phyloP scores from a whole-genome alignment of 1,140 invertebrate species.

The Lasaia peninsularis region DNA sequence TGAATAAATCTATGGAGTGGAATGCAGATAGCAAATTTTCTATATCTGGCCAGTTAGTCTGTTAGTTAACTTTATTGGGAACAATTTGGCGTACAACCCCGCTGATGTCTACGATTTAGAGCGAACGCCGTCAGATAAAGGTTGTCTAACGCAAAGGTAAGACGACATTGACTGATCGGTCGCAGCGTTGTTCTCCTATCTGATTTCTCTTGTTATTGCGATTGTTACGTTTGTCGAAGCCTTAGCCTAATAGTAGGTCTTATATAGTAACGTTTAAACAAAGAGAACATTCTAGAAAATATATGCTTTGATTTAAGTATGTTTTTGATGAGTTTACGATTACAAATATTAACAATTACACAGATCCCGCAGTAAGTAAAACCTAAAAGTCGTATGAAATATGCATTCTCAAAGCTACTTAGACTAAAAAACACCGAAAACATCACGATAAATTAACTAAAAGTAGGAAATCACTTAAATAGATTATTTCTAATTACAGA shows the following conservation, averaged over 20 bases:
- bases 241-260: background rate
- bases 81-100: conserved; percentile 72
- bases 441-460: no score
- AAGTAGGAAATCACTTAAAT: no score
- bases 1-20: conserved; percentile 43
- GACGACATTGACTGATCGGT: conserved; percentile 73
- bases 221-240: conserved; percentile 58
- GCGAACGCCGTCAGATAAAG: conserved; percentile 64
- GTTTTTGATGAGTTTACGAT: no score
- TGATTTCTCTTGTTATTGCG: conserved; percentile 71
- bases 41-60: conserved; percentile 45
- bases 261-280: no score
- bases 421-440: no score
- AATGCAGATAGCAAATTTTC: conserved; percentile 47
- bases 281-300: no score
- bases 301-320: no score
- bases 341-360: no score
- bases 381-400: no score
- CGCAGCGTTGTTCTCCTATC: conserved; percentile 66
- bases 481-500: no score
- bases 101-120: conserved; percentile 70
- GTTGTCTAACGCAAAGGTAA: conserved; percentile 69
- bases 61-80: conserved; percentile 71
- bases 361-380: no score
- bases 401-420: no score